Evolutionary conservation across 1,140 invertebrate genomes (phyloP), one percentile per base, ranked within the genome.

Genomic region (Drosophila miranda): DNA sequence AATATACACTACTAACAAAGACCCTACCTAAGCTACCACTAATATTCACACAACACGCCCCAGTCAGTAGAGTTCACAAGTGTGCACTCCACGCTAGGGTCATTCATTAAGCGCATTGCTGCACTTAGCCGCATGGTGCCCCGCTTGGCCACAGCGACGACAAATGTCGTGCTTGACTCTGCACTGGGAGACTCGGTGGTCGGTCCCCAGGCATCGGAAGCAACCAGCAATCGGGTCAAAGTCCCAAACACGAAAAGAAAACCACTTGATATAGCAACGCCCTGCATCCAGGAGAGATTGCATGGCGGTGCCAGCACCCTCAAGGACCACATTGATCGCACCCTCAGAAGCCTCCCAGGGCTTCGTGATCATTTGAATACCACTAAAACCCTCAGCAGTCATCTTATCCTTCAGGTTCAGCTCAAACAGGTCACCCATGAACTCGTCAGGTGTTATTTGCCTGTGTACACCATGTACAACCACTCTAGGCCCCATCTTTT

Each of bases 131-230:
- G n/a, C 23, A 0, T 21, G 14, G 11, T 72, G 61, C 6, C 60
- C 61, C 42, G 21, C 14, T n/a, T 63, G 46, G 6, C 68, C 59
- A 6, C 68, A 63, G 0, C 46, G 45, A 8, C 68, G 53, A 23
- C 60, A 69, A 11, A 68, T n/a, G 6, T 60, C 53, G 8, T 34
- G 13, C 16, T 26, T 26, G 3, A 50, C 14, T 7, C n/a, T 34
- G 34, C 64, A 68, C 0, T 68, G 16, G 2, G 42, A 38, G 2
- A 60, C 43, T 7, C 26, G 45, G 6, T 60, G 63, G 42, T 67
- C 55, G 16, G 28, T 28, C 5, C 43, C 54, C 3, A 56, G 28
- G 2, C 28, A 56, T 16, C 54, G 26, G 28, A 45, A 46, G 14
- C 54, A 56, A 4, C 43, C 45, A 23, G 26, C 16, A 4, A 48